Base-by-base conservation (phyloP, 1,140 invertebrate genomes). In the Littorina saxatilis region DNA sequence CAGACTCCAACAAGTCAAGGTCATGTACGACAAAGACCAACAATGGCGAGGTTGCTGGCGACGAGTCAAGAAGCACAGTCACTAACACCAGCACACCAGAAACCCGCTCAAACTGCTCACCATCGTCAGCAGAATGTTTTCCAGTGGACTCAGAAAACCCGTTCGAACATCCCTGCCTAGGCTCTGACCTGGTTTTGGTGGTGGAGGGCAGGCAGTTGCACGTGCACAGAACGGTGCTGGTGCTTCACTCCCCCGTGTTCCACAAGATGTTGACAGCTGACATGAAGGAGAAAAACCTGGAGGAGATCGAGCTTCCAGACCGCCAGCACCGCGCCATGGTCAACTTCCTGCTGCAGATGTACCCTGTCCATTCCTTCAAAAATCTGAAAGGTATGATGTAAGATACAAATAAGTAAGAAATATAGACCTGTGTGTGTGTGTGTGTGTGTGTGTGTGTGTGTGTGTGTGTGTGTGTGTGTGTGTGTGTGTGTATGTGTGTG, bases 151-250 rank as follows among this genome's bases (percentile, higher is more conserved):
- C 29, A 23, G 13, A 0, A 3, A 77, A 61, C 52, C 50, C 50
- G 11, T 77, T 77, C 55, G 20, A 37, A n/a, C 0, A 27, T 9
- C 0, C n/a, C 15, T 1, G 47, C 20, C 11, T 4, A 3, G 13
- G 7, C 39, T 77, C 75, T 1, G 75, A 77, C 50, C 35, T 61
- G 27, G 37, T 23, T 13, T 52, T 77, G 4, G 35, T 77, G 27
- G 75, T 77, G 23, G 73, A 77, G 47, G 75, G n/a, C 35, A 50
- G n/a, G 15, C 58, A 77, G 61, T n/a, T 77, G 52, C 75, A 77
- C 27, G 75, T 77, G 13, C 75, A 77, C 39, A 77, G 61, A 77
- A 39, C 29, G 0, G 5, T 55, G 4, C 35, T 77, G 7, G 35
- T n/a, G 4, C 9, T 77, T 1, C 35, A 77, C 39, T 77, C 75